Conservation (phyloP, 2,888 invertebrate genomes). For the Caenorhabditis imperialis region DNA sequence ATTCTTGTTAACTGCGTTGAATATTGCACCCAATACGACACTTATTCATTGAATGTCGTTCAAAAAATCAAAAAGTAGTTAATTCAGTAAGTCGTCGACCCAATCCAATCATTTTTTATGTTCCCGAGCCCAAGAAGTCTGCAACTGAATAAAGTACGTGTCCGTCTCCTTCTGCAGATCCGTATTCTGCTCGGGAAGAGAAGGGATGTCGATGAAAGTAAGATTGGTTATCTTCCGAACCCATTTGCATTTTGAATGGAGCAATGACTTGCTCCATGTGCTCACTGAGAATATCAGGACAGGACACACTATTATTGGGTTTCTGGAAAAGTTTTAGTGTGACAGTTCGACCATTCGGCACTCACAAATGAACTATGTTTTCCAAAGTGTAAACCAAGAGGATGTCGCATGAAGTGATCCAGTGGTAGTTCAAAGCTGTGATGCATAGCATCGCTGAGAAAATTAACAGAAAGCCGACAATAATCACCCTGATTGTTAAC, state of each 20-base stretch:
- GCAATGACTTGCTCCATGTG: constrained; percentile 18
- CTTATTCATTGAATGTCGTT: too few species aligned
- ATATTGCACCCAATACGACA: too few species aligned
- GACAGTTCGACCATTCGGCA: background rate
- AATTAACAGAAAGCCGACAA: constrained; percentile 18
- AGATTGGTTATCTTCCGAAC: constrained; percentile 10
- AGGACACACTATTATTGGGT: constrained; percentile 29
- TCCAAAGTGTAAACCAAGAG: constrained; percentile 8
- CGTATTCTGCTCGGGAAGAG: background rate
- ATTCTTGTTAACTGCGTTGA: too few species aligned
- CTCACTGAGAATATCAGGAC: constrained; percentile 16
- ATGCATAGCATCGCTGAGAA: background rate
- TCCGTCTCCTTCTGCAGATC: constrained; percentile 19
- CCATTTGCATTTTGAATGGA: background rate
- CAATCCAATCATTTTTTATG: background rate
- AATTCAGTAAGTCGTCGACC: too few species aligned
- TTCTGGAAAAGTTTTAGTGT: constrained; percentile 14
- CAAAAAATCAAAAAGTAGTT: too few species aligned
- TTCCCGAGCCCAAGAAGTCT: constrained; percentile 15
- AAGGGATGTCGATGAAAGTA: constrained; percentile 5
- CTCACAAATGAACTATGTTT: constrained; percentile 23
- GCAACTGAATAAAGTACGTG: constrained; percentile 25
- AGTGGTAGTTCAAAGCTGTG: constrained; percentile 6
- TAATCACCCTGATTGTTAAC: constrained; percentile 9
- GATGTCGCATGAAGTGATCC: constrained; percentile 12